Base-by-base conservation (phyloP, 2,888 invertebrate genomes). In the Lottia scabra region DNA sequence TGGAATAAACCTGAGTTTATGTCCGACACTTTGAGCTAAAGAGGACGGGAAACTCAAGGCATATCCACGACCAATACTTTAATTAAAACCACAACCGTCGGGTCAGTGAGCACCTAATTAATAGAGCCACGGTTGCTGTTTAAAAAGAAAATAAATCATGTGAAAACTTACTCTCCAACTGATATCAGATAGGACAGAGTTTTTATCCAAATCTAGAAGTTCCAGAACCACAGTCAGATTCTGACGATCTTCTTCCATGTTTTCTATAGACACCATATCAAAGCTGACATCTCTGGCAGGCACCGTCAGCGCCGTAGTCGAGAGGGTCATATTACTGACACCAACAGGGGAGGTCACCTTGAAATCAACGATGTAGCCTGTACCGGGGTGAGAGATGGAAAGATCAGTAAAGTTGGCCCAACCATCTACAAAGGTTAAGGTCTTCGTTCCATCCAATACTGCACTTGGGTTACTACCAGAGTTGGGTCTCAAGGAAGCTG, bases 361-460 rank as follows among this genome's bases (percentile, higher is more conserved):
- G 70, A 86, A 86, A 63, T 82, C 78, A 0, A 86, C 68, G 16
- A 81, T 74, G 75, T 85, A 87, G 44, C 77, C 81, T 13, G 64
- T 71, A 0, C 87, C 88, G 46, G 79, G 80, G 70, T 82, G 83
- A 16, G 82, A 78, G n/a, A 88, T 83, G 19, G 75, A 73, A 2
- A 88, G 78, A 63, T 84, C 83, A 2, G 83, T 83, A 75, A 87
- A 88, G 75, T 84, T 85, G 26, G 87, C 87, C 82, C 83, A 85
- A 23, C 87, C 87, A 64, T 83, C 68, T 1, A 77, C 67, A 65
- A 86, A 81, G n/a, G 78, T 74, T 1, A 83, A 75, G 0, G 75
- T 80, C 8, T 75, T 76, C 23, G 78, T 81, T 8, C 87, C 87
- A 10, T 71, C 68, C 3, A 88, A 76, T 4, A 62, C 65, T 12